Base-by-base conservation (phyloP, 1,140 invertebrate genomes). In the Drosophila varians region DNA sequence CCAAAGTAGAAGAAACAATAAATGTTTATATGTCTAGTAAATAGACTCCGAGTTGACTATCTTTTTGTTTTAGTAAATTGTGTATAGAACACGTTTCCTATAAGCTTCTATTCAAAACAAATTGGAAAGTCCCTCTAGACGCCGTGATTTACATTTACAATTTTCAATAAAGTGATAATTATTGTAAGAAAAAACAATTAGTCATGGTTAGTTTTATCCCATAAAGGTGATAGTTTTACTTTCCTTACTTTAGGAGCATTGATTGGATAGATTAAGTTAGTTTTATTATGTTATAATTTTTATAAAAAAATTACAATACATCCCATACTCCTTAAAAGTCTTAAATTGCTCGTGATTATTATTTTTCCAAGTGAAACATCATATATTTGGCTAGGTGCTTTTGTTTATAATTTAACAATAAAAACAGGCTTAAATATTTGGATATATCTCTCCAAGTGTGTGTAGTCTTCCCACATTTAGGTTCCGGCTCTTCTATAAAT, bases 401-500 rank as follows among this genome's bases (percentile, higher is more conserved):
- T 38, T 38, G n/a, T 38, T 38, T 5, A n/a, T 23, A 28, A 47
- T 7, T 28, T 16, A 12, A 47, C n/a, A 26, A 47, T 12, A 8
- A 14, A n/a, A 14, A 25, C 4, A 45, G 21, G 40, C 9, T 21
- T 31, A 6, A 21, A 47, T 28, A 23, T 18, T 38, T 18, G 34
- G 45, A 31, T 31, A 19, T 25, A 36, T 43, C 7, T 18, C n/a
- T 25, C 26, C 4, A 38, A 16, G 34, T 3, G 19, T 31, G 26
- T 34, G 9, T 16, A 42, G 34, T 53, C 36, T 11, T 16, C 3
- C n/a, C 5, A 7, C 23, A 8, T 64, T 53, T 28, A n/a, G 11
- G 9, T 4, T 36, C 7, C 12, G 23, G 9, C 9, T 16, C 40
- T 28, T 64, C 25, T 84, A 83, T 83, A 82, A 83, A 86, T 62